A percentile compares a stretch with the other conserved stretches of the same genome.
Evolutionary conservation across 2,888 invertebrate genomes (phyloP).

Genomic region (Synanthedon formicaeformis): DNA sequence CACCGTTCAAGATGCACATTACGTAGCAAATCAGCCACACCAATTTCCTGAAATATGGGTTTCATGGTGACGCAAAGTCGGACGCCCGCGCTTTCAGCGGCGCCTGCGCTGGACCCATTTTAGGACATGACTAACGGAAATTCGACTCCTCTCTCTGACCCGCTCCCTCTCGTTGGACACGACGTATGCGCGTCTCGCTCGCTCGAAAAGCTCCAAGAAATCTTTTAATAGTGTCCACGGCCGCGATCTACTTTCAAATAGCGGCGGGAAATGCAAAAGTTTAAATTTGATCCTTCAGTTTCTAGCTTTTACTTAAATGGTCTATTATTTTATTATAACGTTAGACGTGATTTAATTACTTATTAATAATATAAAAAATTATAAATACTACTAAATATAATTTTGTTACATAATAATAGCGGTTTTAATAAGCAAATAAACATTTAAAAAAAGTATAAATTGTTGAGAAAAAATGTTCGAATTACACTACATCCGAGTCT

Average conservation of each 20-base stretch:
- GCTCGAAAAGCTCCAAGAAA: slow-evolving; percentile 67
- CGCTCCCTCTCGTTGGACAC: slow-evolving; percentile 61
- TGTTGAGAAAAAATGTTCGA: too few relatives aligned
- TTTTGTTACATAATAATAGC: too few relatives aligned
- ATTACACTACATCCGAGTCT: too few relatives aligned
- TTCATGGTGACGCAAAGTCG: slow-evolving; percentile 64
- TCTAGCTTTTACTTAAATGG: background rate
- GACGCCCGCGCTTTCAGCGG: slow-evolving; percentile 70
- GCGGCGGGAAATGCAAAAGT: slow-evolving; percentile 62
- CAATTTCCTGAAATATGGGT: slow-evolving; percentile 66
- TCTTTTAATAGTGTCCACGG: slow-evolving; percentile 73
- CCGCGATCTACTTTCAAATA: slow-evolving; percentile 69
- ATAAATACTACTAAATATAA: too few relatives aligned
- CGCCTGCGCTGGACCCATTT: slow-evolving; percentile 76
- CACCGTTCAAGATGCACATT: slow-evolving; percentile 38
- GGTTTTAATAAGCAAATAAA: too few relatives aligned
- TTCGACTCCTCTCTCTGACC: slow-evolving; percentile 70
- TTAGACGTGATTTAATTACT: too few relatives aligned
- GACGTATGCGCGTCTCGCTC: slow-evolving; percentile 53
- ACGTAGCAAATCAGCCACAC: slow-evolving; percentile 35
- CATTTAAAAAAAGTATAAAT: too few relatives aligned
- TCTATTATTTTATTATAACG: too few relatives aligned
- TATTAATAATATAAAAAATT: too few relatives aligned
- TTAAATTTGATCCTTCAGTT: slow-evolving; percentile 17
- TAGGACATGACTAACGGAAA: slow-evolving; percentile 80